Percentiles rank a stretch among this genome's conserved stretches.
Conservation (phyloP, 2,888 invertebrate species). For the Phoronis australis region DNA sequence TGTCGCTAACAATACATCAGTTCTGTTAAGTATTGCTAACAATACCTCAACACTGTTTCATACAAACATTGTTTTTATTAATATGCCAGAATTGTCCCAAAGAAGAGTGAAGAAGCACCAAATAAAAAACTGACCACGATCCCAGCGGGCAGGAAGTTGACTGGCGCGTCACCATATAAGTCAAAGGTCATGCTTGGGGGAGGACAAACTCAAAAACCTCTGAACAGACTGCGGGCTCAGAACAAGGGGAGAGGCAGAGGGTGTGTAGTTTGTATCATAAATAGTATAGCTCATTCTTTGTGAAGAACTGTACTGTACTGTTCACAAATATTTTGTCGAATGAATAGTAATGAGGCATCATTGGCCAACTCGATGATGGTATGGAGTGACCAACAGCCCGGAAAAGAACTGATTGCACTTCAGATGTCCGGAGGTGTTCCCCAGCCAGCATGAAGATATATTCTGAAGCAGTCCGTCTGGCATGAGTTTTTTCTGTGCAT, state of each 20-base stretch:
- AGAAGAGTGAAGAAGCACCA: slow-evolving; percentile 3
- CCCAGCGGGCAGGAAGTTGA: slow-evolving; percentile 4
- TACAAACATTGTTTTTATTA: no score
- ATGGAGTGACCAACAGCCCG: slow-evolving; percentile 21
- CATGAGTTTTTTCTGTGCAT: no score
- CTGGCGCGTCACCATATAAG: slow-evolving; percentile 10
- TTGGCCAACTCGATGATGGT: not conserved
- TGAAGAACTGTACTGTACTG: not conserved
- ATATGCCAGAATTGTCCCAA: no score
- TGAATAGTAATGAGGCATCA: no score
- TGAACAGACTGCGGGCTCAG: slow-evolving; percentile 10
- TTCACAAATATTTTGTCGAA: no score
- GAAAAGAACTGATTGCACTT: slow-evolving; percentile 29
- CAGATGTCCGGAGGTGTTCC: no score
- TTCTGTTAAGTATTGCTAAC: no score
- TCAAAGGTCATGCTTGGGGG: slow-evolving; percentile 10
- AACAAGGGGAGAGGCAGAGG: slow-evolving; percentile 11
- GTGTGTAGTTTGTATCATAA: not conserved
- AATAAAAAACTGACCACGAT: not conserved
- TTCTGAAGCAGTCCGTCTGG: no score
- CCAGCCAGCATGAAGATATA: no score
- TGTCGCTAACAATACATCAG: no score
- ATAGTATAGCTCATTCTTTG: not conserved
- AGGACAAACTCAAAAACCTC: slow-evolving; percentile 10
- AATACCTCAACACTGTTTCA: no score